Evolutionary conservation across 1,140 invertebrate genomes (phyloP), one percentile per base, ranked within the genome.

Genomic region (Chironomus striatipennis): DNA sequence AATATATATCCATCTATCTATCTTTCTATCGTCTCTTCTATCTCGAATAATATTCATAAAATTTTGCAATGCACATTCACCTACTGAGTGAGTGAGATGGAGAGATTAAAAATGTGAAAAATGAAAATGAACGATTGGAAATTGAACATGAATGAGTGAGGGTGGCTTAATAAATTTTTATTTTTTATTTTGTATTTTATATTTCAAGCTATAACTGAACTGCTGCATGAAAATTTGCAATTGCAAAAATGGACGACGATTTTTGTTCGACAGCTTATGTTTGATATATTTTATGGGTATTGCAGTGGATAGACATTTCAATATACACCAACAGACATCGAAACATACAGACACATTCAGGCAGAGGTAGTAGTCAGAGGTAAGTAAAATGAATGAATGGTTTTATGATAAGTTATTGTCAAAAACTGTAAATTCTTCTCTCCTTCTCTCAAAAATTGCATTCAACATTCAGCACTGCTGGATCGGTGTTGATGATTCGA

Each of bases 1-100:
- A 70, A 70, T 70, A 70, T 70, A 70, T 70, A 70, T 70, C 65
- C 65, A 70, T 70, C 65, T 21, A 70, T 70, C 47, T 12, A 57
- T 57, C 65, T 21, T 5, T 57, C 43, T n/a, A n/a, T n/a, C n/a
- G n/a, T n/a, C n/a, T n/a, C 47, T 57, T 12, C 43, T 47, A 15
- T 47, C 15, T 34, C 24, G 5, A 34, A 34, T 34, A 34, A 34
- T 34, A 34, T 34, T 34, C 24, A 34, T 34, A 34, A 34, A 34
- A 34, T 34, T 34, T 1, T 34, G 24, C 24, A 34, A 34, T 34
- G 24, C 24, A 34, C 5, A 34, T 34, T 34, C 24, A 34, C 24
- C 24, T 34, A 34, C 5, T 34, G 24, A 34, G 24, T 34, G 24
- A 34, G 24, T 34, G 24, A 34, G 24, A 34, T 34, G 24, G 24